Conservation (phyloP, 1,140 invertebrate genomes). For the Pseudomyrmex dendroicus region DNA sequence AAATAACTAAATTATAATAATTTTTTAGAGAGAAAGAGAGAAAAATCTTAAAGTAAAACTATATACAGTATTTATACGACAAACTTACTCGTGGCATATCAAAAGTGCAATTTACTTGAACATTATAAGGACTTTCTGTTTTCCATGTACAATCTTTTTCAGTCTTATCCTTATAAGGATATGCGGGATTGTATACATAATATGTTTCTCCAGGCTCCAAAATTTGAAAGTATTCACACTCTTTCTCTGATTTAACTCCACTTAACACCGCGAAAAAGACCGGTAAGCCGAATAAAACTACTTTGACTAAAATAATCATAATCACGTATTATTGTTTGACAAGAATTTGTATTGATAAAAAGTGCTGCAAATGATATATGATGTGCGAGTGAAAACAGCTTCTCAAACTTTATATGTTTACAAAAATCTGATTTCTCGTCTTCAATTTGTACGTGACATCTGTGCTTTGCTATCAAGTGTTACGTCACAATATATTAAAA, state of each 20-base stretch:
- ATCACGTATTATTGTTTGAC: background rate
- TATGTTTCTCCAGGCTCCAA: conserved; percentile 78
- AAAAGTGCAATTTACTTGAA: conserved; percentile 82
- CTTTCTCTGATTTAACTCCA: background rate
- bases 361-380: background rate
- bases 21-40: background rate
- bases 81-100: conserved; percentile 84
- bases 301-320: conserved; percentile 25
- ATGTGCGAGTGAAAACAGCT: background rate
- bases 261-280: background rate
- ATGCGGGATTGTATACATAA: conserved; percentile 84
- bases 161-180: conserved; percentile 83
- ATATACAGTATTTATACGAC: background rate
- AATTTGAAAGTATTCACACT: conserved; percentile 72
- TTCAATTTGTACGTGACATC: no score
- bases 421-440: no score
- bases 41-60: background rate
- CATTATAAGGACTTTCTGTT: conserved; percentile 81
- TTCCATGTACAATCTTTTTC: conserved; percentile 85
- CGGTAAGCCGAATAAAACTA: conserved; percentile 4
- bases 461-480: no score
- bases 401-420: no score
- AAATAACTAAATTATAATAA: no score
- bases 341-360: background rate
- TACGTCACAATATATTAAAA: no score